Conservation (phyloP, 1,140 invertebrate species). For the Drosophila bocki region DNA sequence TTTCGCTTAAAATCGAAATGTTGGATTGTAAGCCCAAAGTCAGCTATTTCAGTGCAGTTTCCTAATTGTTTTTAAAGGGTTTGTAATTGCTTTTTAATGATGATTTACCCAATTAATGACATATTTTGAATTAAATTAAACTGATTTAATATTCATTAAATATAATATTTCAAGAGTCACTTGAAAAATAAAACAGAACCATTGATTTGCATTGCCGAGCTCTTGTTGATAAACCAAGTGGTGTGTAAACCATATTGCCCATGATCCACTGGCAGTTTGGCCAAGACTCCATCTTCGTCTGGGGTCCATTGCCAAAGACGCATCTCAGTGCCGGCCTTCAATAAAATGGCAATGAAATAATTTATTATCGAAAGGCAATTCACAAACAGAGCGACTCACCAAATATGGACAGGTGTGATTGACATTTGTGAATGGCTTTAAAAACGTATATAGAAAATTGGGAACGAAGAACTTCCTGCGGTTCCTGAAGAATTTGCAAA, state of each 20-base stretch:
- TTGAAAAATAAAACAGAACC: constrained; percentile 24
- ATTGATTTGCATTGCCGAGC: constrained; percentile 11
- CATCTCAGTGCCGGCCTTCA: constrained; percentile 22
- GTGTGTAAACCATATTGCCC: constrained; percentile 33
- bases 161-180: background rate
- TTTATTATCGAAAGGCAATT: constrained; percentile 7
- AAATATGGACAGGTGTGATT: constrained; percentile 43
- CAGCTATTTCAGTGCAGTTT: background rate
- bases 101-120: background rate
- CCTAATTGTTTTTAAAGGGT: background rate
- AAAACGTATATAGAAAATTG: constrained; percentile 16
- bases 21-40: no score
- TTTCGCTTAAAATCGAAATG: background rate
- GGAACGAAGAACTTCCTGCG: constrained; percentile 17
- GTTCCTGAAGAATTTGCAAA: constrained; percentile 38
- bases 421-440: constrained; percentile 27
- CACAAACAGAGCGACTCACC: constrained; percentile 17
- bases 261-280: constrained; percentile 36
- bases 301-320: constrained; percentile 14
- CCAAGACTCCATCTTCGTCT: constrained; percentile 16
- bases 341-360: constrained; percentile 18
- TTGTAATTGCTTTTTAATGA: background rate
- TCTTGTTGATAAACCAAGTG: constrained; percentile 19
- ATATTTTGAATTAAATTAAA: background rate
- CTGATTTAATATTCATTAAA: background rate